A percentile compares a stretch with the other conserved stretches of the same genome.
Evolutionary conservation across 2,113 vertebrate species (phyloP).

Genomic region (Sigmodon hispidus): DNA sequence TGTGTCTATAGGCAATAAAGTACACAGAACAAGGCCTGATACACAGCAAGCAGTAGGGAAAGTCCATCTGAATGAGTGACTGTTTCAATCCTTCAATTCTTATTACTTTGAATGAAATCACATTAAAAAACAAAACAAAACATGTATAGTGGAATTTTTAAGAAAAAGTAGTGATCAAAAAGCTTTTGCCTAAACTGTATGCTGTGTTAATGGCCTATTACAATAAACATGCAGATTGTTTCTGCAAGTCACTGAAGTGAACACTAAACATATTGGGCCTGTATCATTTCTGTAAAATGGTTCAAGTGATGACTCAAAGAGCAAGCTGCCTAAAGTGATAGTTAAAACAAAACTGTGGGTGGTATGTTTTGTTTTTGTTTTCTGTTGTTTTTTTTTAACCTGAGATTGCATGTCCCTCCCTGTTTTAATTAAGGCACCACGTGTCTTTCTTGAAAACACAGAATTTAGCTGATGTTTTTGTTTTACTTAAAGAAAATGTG

Average conservation of each 20-base stretch:
- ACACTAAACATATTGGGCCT: constrained; percentile 80
- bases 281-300: constrained; percentile 73
- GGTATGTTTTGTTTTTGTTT: constrained; percentile 75
- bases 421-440: constrained; percentile 79
- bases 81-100: constrained; percentile 55
- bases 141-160: constrained; percentile 64
- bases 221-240: constrained; percentile 77
- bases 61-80: neutral
- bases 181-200: constrained; percentile 76
- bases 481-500: constrained; percentile 80
- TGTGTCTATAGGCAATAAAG: neutral
- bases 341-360: constrained; percentile 77
- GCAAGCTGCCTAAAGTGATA: constrained; percentile 72
- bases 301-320: constrained; percentile 79
- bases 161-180: constrained; percentile 77
- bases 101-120: constrained; percentile 74
- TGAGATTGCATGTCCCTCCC: constrained; percentile 69
- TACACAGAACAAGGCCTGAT: neutral
- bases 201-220: constrained; percentile 82
- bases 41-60: constrained; percentile 10
- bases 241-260: constrained; percentile 75
- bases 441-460: constrained; percentile 68
- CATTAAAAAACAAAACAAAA: constrained; percentile 52
- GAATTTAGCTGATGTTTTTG: constrained; percentile 49
- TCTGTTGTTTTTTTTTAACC: no score